Percentiles rank a stretch among this genome's conserved stretches.
These are phyloP conservation scores for Burhinus oedicnemus DNA, from an alignment of 2,113 vertebrate species.

Conservation along the genomic window DNA sequence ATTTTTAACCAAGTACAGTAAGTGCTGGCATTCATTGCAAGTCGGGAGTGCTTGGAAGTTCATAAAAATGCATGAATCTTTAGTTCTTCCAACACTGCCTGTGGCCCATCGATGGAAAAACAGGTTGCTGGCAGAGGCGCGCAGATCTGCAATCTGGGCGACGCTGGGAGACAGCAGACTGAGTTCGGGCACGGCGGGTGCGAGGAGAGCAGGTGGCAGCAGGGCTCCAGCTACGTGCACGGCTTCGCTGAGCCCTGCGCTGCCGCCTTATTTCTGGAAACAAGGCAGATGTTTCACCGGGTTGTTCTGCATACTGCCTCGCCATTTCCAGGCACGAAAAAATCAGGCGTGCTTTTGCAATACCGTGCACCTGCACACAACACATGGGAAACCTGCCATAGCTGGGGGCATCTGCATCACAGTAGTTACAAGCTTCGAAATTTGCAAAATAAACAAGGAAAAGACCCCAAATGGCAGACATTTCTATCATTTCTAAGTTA, in stretches of 20 bases:
- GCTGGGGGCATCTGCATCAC: not conserved
- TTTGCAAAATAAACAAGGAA: not conserved
- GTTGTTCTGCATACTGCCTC: fast-evolving
- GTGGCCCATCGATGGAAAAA: not conserved
- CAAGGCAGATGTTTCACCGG: not conserved
- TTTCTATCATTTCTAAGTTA: not conserved
- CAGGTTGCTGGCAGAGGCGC: not conserved
- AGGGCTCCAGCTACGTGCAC: not conserved
- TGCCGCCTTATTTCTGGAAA: fast-evolving
- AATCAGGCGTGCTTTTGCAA: fast-evolving
- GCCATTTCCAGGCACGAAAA: not conserved
- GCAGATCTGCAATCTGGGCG: fast-evolving
- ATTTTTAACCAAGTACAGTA: not conserved
- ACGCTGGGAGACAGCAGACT: not conserved
- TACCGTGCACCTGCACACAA: not conserved
- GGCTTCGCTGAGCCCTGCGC: not conserved
- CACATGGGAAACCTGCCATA: not conserved
- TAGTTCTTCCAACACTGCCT: not conserved
- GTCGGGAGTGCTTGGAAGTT: not conserved
- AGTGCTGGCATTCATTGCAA: not conserved
- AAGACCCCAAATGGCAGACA: not conserved
- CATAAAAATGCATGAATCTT: not conserved
- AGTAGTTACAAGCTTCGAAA: not conserved
- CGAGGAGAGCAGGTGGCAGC: not conserved
- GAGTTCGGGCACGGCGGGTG: not conserved